Evolutionary conservation across 2,888 invertebrate species (phyloP), one percentile per base, ranked within the genome.

Genomic region (Brenthis daphne): DNA sequence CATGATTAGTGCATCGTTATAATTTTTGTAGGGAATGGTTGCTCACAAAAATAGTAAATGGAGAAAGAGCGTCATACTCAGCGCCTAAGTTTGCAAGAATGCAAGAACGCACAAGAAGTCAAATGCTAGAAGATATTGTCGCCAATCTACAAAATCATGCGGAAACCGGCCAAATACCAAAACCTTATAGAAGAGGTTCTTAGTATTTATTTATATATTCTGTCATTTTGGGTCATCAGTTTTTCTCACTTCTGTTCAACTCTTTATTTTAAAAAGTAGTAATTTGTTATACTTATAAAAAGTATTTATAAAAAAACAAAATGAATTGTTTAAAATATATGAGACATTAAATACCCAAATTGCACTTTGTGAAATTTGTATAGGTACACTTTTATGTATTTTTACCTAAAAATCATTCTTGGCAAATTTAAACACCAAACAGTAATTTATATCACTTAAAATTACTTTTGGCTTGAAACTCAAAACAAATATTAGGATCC

Each of bases 81-180:
- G 98, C 98, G 1, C 98, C 98, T 0, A 98, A 98, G 88, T 98
- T 98, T 82, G 98, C 98, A 0, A 93, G 98, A 76, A 98, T 98
- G 98, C 97, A 98, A 86, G 98, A 98, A 82, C 93, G 98, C 71
- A 98, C 98, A 0, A 94, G 98, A 50, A 97, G 97, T 73, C 98
- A 98, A 88, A 98, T 98, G 98, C 93, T 98, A 50, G 98, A 98
- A 87, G 98, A 98, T 82, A 96, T 98, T 71, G 98, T 98, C 11
- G 98, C 98, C 75, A 98, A 98, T 90, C 89, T 98, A 77, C 97
- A 97, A 77, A 98, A 98, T 89, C 98, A 98, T 82, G 98, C 97
- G 0, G 98, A 98, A 90, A 98, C 98, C 56, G 98, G 98, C 71
- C 98, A 98, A 90, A 98, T 98, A 87, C 98, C 98, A 12, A 98